These are phyloP conservation scores for Calephelis virginiensis DNA, from an alignment of 1,140 invertebrate species.

Conservation along the genomic window DNA sequence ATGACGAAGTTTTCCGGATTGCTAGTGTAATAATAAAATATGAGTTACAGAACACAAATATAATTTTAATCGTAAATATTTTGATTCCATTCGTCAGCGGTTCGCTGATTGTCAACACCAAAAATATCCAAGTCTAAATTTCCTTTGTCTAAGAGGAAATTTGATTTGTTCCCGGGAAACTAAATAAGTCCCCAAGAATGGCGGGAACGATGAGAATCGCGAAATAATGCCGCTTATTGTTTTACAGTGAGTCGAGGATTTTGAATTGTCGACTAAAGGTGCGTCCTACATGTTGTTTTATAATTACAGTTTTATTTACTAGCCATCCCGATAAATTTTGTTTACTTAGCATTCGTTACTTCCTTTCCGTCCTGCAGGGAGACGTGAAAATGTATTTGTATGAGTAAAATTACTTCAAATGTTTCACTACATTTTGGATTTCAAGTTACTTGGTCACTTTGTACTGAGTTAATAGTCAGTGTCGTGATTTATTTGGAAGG, in stretches of 20 bases:
- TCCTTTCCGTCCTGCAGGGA: too few species aligned
- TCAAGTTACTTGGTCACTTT: too few species aligned
- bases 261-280: slow-evolving; percentile 13
- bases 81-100: slow-evolving; percentile 9
- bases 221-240: slow-evolving; percentile 21
- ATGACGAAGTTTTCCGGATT: too few species aligned
- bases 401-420: too few species aligned
- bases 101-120: slow-evolving; percentile 13
- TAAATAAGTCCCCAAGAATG: slow-evolving; percentile 22
- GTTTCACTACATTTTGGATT: too few species aligned
- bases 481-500: too few species aligned
- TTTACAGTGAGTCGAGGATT: slow-evolving; percentile 11
- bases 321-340: too few species aligned
- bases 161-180: slow-evolving; percentile 25
- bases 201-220: slow-evolving; percentile 15
- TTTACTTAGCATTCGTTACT: too few species aligned
- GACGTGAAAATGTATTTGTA: too few species aligned
- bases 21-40: background rate
- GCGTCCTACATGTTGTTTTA: background rate
- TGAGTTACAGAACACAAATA: background rate
- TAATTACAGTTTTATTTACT: too few species aligned
- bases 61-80: slow-evolving; percentile 9
- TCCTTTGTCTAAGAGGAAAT: slow-evolving; percentile 20
- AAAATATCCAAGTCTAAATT: slow-evolving; percentile 16
- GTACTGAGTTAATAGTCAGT: too few species aligned